Percentiles rank a stretch among this genome's conserved stretches.
phyloP scores from a whole-genome alignment of 2,888 invertebrate genomes.

The Keiferia lycopersicella region DNA sequence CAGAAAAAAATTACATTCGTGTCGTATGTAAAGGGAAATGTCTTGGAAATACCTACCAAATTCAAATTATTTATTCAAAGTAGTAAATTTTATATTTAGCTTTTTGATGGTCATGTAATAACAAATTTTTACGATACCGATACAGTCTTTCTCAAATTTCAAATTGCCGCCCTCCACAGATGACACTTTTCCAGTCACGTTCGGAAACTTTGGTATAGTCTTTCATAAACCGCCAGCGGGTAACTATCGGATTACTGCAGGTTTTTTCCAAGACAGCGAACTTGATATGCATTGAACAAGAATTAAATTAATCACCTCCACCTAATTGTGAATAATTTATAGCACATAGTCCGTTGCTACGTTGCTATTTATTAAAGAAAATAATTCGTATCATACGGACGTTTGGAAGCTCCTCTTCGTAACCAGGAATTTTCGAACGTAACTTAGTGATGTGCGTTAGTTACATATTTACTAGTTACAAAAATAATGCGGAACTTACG shows the following conservation, averaged over 20 bases:
- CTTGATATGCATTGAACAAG: conserved; percentile 44
- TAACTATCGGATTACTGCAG: conserved; percentile 60
- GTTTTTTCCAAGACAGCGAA: conserved; percentile 42
- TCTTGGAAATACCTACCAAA: no score
- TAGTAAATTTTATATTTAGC: no score
- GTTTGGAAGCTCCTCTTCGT: no score
- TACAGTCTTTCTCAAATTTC: no score
- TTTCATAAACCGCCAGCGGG: conserved; percentile 46
- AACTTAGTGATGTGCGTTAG: background rate
- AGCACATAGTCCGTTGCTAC: conserved; percentile 45
- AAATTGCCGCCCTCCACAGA: conserved; percentile 54
- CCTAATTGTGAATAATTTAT: conserved; percentile 40
- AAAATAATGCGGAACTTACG: background rate
- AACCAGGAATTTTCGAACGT: conserved; percentile 41
- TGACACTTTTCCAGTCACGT: conserved; percentile 35
- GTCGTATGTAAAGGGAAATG: no score
- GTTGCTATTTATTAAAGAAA: conserved; percentile 41
- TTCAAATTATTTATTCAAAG: no score
- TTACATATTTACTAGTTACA: background rate
- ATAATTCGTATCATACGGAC: no score
- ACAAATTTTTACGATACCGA: no score
- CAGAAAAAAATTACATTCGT: no score
- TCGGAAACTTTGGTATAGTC: conserved; percentile 32
- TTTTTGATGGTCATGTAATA: no score
- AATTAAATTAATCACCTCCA: conserved; percentile 27